phyloP scores from a whole-genome alignment of 1,140 invertebrate genomes.

The Pseudomyrmex pallidus region DNA sequence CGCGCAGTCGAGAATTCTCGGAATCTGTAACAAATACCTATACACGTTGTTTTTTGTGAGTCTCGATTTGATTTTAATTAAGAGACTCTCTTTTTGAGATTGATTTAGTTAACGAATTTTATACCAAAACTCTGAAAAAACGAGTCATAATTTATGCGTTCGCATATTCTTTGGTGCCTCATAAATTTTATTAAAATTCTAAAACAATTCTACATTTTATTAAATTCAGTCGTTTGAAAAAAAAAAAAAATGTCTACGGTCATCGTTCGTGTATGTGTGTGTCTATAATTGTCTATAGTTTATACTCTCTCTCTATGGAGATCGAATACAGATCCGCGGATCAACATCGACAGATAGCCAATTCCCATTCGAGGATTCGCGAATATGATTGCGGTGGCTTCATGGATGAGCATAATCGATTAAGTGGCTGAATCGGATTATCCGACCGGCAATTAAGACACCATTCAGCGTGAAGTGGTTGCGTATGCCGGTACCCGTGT shows the following conservation, averaged over 20 bases:
- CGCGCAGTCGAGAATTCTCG: not conserved
- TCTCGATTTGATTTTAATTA: conserved; percentile 10
- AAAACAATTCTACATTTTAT: not conserved
- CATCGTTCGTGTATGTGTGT: not conserved
- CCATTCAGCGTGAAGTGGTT: conserved; percentile 66
- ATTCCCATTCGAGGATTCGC: conserved; percentile 54
- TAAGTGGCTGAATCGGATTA: conserved; percentile 73
- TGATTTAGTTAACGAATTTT: not conserved
- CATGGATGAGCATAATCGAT: conserved; percentile 63
- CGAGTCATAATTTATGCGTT: too few species aligned
- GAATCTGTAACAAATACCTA: not conserved
- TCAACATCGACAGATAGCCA: conserved; percentile 1
- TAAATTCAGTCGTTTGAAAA: not conserved
- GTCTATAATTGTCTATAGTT: not conserved
- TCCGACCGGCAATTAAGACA: conserved; percentile 71
- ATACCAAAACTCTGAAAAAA: not conserved
- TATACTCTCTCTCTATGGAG: too few species aligned
- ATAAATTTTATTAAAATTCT: not conserved
- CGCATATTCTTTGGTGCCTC: not conserved
- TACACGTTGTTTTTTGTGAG: too few species aligned
- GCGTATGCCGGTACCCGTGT: conserved; percentile 68
- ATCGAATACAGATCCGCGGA: not conserved
- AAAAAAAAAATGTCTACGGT: not conserved
- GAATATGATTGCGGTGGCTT: conserved; percentile 56
- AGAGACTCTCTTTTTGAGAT: not conserved